Base-by-base conservation (phyloP, 2,888 invertebrate genomes). In the Leptopilina myrica region DNA sequence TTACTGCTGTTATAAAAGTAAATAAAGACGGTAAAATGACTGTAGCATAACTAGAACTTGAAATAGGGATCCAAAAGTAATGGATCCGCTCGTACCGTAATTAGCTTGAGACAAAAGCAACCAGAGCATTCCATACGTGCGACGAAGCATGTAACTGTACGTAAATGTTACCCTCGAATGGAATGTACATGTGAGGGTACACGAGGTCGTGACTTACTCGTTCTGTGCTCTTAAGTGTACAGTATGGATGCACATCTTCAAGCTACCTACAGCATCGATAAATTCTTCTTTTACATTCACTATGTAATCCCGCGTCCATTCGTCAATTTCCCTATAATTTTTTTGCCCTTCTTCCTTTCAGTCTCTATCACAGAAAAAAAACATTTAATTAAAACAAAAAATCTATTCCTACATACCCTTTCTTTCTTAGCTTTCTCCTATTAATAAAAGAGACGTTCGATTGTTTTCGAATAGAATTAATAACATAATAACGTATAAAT, bases 231-330 rank as follows among this genome's bases (percentile, higher is more conserved):
- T 46, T 69, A 69, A 69, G 69, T 69, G 69, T 43, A 12, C 53
- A 49, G 69, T 69, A 20, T 20, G 49, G 53, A 56, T 69, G 82
- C 65, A 82, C 82, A 80, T 69, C 81, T 82, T 82, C 83, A 80
- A 82, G 77, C 84, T 84, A 85, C 85, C 85, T 86, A 86, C 86
- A 85, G 84, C 86, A 81, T 84, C 84, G 86, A 85, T 86, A 83
- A 84, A 85, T 85, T 84, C 80, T 80, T 79, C 81, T 81, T 82
- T 69, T 78, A 33, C 76, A 12, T 82, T 66, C 65, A 73, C 69
- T 20, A 15, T 56, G 20, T 75, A 66, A 64, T 65, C 14, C 64
- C 59, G 64, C 33, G 46, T n/a, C 46, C 20, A 64, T 46, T 49
- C 59, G 53, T 40, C 49, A 76, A 76, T 62, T 76, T 64, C 33